Conservation (phyloP, 1,140 invertebrate species). For the Orussus abietinus region DNA sequence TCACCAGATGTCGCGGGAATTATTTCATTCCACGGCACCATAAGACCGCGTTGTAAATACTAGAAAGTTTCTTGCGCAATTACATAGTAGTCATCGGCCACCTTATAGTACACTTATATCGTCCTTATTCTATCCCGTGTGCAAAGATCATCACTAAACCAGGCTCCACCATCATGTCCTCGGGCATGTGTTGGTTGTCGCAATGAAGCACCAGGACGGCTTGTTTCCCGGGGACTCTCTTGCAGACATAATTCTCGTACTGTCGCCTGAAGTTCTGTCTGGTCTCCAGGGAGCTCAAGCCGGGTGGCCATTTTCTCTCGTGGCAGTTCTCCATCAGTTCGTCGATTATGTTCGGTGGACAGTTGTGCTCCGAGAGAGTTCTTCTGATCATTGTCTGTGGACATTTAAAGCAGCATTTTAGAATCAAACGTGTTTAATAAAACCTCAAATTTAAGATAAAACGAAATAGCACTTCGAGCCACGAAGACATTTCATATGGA, state of each 20-base stretch:
- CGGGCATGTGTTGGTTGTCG: slow-evolving; percentile 91
- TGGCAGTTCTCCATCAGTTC: slow-evolving; percentile 97
- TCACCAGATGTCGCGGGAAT: too few species aligned
- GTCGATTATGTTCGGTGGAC: slow-evolving; percentile 87
- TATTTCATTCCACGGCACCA: too few species aligned
- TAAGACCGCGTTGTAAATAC: too few species aligned
- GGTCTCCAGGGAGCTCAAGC: slow-evolving; percentile 88
- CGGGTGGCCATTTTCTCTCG: slow-evolving; percentile 89
- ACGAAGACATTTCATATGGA: background rate
- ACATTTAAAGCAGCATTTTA: too few species aligned
- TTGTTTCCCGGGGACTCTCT: slow-evolving; percentile 90
- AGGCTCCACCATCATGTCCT: slow-evolving; percentile 93
- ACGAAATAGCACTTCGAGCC: background rate
- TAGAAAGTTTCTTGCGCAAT: too few species aligned
- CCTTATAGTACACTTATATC: too few species aligned
- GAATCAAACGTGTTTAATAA: slow-evolving; percentile 13
- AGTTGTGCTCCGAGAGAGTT: slow-evolving; percentile 86
- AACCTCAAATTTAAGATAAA: slow-evolving; percentile 6
- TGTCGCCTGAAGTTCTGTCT: slow-evolving; percentile 85
- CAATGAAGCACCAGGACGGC: slow-evolving; percentile 91
- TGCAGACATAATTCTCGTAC: slow-evolving; percentile 93
- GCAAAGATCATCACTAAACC: slow-evolving; percentile 99
- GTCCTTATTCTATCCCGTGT: slow-evolving; percentile 89
- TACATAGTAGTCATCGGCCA: too few species aligned
- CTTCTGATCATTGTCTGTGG: slow-evolving; percentile 87